Evolutionary conservation across 2,888 invertebrate genomes (phyloP).

Genomic region (Caenorhabditis sp.): DNA sequence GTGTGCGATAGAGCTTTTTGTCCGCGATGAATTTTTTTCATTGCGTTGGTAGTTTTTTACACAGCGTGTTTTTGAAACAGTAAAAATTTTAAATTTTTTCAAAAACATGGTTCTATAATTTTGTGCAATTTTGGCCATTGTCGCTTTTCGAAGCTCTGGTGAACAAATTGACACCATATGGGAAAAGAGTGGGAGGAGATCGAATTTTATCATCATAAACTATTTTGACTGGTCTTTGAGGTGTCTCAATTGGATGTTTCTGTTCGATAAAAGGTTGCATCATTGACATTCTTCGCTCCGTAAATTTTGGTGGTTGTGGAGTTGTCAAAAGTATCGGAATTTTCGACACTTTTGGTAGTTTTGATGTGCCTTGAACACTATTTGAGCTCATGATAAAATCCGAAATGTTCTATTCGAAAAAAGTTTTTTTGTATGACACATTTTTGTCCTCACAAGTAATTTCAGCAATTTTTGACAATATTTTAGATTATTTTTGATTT

Average conservation of each 20-base stretch:
- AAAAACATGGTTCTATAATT: neutral
- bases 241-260: neutral
- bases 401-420: no score
- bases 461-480: no score
- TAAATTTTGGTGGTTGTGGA: neutral
- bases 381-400: neutral
- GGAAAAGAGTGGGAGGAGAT: neutral
- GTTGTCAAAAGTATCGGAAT: neutral
- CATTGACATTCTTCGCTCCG: neutral
- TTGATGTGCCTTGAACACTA: neutral
- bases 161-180: neutral
- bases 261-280: neutral
- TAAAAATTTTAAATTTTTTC: neutral
- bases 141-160: neutral
- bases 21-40: no score
- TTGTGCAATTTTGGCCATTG: neutral
- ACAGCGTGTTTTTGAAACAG: no score
- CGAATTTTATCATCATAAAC: slow-evolving; percentile 2
- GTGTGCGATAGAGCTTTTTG: no score
- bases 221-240: neutral
- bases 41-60: no score
- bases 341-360: neutral
- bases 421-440: no score
- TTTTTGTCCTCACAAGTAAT: no score
- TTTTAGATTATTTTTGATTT: no score